A percentile compares a stretch with the other conserved stretches of the same genome.
Conservation (phyloP, 1,140 invertebrate species). For the Anastrepha ludens region DNA sequence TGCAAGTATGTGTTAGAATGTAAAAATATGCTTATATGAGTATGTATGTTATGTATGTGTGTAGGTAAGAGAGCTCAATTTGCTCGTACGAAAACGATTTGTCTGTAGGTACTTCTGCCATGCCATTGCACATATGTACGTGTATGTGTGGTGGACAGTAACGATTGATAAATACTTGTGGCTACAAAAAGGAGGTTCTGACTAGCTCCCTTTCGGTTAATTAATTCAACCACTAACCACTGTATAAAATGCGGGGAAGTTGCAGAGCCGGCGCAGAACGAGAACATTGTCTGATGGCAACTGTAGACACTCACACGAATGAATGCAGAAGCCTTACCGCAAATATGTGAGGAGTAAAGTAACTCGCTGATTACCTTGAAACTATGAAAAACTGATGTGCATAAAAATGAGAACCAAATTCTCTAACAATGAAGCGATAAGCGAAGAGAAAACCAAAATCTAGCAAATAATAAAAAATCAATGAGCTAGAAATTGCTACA, state of each 20-base stretch:
- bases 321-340: not conserved
- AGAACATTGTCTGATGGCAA: not conserved
- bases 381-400: not conserved
- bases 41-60: not conserved
- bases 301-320: not conserved
- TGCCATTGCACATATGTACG: not conserved
- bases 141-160: not conserved
- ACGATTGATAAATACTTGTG: conserved; percentile 40
- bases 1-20: not conserved
- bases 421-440: not conserved
- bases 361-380: not conserved
- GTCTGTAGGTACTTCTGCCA: not conserved
- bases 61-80: not conserved
- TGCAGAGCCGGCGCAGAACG: not conserved
- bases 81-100: not conserved
- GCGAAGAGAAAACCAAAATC: not conserved
- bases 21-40: not conserved
- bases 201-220: conserved; percentile 27
- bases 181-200: conserved; percentile 5
- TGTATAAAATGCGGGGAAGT: not conserved
- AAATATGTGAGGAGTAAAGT: not conserved
- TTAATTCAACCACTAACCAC: conserved; percentile 15
- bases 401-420: conserved; percentile 6
- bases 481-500: not conserved
- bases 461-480: conserved; percentile 32